phyloP scores from a whole-genome alignment of 2,797 vertebrate genomes.

The Sebastes jordani region DNA sequence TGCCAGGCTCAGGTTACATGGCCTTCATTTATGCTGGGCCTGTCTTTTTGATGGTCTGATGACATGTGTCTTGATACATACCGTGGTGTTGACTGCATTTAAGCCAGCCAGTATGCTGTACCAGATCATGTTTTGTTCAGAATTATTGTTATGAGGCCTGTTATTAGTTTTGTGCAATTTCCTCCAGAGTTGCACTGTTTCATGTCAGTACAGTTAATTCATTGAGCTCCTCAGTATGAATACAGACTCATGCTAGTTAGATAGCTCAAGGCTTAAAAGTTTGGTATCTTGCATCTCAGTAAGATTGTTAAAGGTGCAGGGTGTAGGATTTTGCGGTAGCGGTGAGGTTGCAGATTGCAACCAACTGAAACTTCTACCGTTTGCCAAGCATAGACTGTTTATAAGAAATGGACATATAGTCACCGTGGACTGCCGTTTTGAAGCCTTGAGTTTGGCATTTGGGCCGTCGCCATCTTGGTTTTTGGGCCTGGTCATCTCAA shows the following conservation, averaged over 20 bases:
- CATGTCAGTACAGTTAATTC: not conserved
- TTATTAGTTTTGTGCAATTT: not conserved
- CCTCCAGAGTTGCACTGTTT: not conserved
- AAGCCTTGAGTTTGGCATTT: too few relatives aligned
- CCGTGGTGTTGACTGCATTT: not conserved
- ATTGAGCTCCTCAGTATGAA: not conserved
- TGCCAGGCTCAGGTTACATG: conserved; percentile 50
- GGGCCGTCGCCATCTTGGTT: too few relatives aligned
- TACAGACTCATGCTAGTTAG: not conserved
- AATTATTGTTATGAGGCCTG: not conserved
- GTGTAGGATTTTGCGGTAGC: too few relatives aligned
- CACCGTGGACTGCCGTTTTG: too few relatives aligned
- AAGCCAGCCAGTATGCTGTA: not conserved
- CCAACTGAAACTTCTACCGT: too few relatives aligned
- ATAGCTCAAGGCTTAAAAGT: not conserved
- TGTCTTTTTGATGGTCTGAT: conserved; percentile 27
- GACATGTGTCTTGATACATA: conserved; percentile 1
- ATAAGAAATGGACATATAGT: too few relatives aligned
- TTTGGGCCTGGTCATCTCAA: too few relatives aligned
- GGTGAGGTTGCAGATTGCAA: too few relatives aligned
- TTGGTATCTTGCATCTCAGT: not conserved
- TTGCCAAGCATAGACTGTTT: too few relatives aligned
- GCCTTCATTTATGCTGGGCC: conserved; percentile 34
- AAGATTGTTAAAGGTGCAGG: not conserved
- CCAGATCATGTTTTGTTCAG: not conserved